Evolutionary conservation across 53 echinoderm and acorn worm species (phyloP).

Genomic region (Luidia sarsii): DNA sequence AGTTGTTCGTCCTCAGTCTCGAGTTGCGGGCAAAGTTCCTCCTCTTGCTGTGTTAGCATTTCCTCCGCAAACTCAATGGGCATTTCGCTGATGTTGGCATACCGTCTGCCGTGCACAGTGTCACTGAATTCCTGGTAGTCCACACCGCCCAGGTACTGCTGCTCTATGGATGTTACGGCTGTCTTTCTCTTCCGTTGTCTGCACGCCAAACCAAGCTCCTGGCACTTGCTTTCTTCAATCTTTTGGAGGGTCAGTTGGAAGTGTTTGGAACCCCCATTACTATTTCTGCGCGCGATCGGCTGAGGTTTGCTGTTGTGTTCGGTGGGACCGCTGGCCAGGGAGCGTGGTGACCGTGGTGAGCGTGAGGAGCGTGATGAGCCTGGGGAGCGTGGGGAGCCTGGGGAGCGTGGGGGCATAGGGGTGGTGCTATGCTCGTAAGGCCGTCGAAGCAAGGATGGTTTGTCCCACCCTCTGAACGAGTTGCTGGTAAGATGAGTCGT

Average conservation of each 20-base stretch:
- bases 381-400: too few species aligned
- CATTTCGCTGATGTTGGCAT: conserved; percentile 64
- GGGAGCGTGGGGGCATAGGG: conserved; percentile 46
- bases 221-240: conserved; percentile 56
- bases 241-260: conserved; percentile 73
- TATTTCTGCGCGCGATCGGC: conserved; percentile 12
- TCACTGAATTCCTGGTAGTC: conserved; percentile 58
- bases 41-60: conserved; percentile 50
- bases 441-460: conserved; percentile 10
- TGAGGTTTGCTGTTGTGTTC: conserved; percentile 8
- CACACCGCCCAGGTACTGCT: conserved; percentile 26
- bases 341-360: conserved; percentile 43
- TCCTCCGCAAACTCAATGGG: conserved; percentile 50
- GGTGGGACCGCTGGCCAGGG: background rate
- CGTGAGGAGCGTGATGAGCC: too few species aligned
- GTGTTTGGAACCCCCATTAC: conserved; percentile 56
- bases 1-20: conserved; percentile 58
- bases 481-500: background rate
- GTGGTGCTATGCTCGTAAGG: conserved; percentile 8
- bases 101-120: conserved; percentile 49
- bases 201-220: conserved; percentile 6
- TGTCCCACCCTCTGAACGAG: conserved; percentile 18
- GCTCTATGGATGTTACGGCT: background rate
- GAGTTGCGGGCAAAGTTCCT: conserved; percentile 4
- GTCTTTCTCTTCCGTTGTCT: conserved; percentile 24